Base-by-base conservation (phyloP, 2,113 vertebrate genomes). In the Romanogobio albipinnatus region DNA sequence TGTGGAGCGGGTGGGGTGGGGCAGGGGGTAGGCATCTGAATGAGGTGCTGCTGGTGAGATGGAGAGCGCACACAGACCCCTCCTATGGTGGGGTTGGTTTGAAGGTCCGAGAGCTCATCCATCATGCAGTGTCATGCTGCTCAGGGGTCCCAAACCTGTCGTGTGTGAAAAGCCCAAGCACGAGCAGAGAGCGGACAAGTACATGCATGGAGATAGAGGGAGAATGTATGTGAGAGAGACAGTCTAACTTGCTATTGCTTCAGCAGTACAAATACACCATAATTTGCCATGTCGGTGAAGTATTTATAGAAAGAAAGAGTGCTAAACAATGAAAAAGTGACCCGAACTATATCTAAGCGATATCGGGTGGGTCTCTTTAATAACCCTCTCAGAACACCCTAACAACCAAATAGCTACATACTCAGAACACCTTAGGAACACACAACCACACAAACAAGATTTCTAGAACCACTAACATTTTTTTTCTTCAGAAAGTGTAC, bases 101-200 rank as follows among this genome's bases (percentile, higher is more conserved):
- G 85, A 85, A 76, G 87, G 77, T 64, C 77, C 24, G 56, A 86
- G 56, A 88, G 87, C 77, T 83, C 82, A 86, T 86, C 82, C 73
- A 86, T 88, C 87, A 88, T 78, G 78, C 81, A 51, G 77, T 74
- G 83, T 86, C 86, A 84, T 86, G 81, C 87, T 84, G 82, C 61
- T 84, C 64, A 70, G 39, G 80, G 70, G 56, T 84, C 76, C 76
- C 81, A 68, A 84, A 83, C 66, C 64, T 80, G 85, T 68, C 70
- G 62, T 86, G 79, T 87, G 58, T 83, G 86, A 73, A 47, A 73
- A 26, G 26, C 49, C 58, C 1, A 8, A 82, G 49, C 76, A 59
- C 1, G 22, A 71, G 49, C 76, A 59, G 61, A 53, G 73, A 66
- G 4, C 49, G 36, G 33, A 73, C 62, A 47, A 19, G 15, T 62